A percentile compares a stretch with the other conserved stretches of the same genome.
These are phyloP conservation scores for Popillia japonica DNA, from an alignment of 1,140 invertebrate genomes.

Conservation along the genomic window DNA sequence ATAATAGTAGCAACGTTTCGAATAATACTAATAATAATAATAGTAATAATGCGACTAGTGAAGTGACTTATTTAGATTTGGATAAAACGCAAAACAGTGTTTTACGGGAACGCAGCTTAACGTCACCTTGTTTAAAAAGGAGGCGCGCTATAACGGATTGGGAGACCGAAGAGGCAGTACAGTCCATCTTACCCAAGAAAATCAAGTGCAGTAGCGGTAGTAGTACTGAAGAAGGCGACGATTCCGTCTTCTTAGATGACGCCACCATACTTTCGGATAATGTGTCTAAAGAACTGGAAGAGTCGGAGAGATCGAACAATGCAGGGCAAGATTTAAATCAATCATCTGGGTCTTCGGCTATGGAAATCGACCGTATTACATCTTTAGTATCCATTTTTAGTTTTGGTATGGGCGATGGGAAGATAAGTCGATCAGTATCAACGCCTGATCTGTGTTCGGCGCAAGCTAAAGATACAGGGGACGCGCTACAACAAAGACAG, in stretches of 20 bases:
- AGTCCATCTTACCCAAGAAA: constrained; percentile 64
- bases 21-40: background rate
- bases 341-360: constrained; percentile 51
- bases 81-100: constrained; percentile 57
- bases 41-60: constrained; percentile 38
- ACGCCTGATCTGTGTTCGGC: constrained; percentile 65
- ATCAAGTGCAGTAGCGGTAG: constrained; percentile 36
- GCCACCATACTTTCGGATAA: constrained; percentile 57
- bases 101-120: constrained; percentile 51
- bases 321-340: background rate
- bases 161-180: constrained; percentile 65
- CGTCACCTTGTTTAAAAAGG: constrained; percentile 59
- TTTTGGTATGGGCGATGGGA: constrained; percentile 61
- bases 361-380: constrained; percentile 67
- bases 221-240: constrained; percentile 54
- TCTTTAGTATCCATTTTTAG: constrained; percentile 67
- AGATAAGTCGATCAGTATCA: constrained; percentile 62
- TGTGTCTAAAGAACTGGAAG: constrained; percentile 56
- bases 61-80: constrained; percentile 62
- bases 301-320: constrained; percentile 38
- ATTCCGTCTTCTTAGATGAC: constrained; percentile 60
- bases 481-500: constrained; percentile 61
- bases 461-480: constrained; percentile 62
- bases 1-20: constrained; percentile 39
- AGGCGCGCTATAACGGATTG: constrained; percentile 63